phyloP scores from a whole-genome alignment of 2,888 invertebrate genomes.

The Perizoma flavofasciatum region DNA sequence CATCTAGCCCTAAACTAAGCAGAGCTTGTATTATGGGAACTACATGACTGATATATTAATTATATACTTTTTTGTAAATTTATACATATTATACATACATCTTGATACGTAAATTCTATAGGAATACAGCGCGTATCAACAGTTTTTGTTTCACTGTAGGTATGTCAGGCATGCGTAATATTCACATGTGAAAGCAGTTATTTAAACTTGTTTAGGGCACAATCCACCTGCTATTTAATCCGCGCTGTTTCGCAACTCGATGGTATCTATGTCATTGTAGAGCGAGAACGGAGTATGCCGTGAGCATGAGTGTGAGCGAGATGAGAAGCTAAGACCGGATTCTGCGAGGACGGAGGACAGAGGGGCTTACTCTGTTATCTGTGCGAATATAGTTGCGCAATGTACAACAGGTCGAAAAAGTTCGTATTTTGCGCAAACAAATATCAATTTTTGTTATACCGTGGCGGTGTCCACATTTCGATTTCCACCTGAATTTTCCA shows the following conservation, averaged over 20 bases:
- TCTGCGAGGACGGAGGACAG: slow-evolving; percentile 74
- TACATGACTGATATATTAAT: too few relatives aligned
- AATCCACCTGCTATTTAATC: slow-evolving; percentile 84
- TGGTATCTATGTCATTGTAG: slow-evolving; percentile 79
- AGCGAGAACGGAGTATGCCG: slow-evolving; percentile 51
- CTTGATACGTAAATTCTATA: too few relatives aligned
- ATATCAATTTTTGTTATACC: slow-evolving; percentile 39
- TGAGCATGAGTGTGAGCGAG: slow-evolving; percentile 53
- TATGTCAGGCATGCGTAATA: slow-evolving; percentile 54
- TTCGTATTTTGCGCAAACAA: slow-evolving; percentile 56
- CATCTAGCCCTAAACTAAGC: too few relatives aligned
- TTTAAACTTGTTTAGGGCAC: slow-evolving; percentile 79
- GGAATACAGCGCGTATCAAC: too few relatives aligned
- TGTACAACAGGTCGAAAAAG: slow-evolving; percentile 74
- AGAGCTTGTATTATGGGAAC: too few relatives aligned
- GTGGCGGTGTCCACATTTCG: slow-evolving; percentile 30
- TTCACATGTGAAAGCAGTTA: slow-evolving; percentile 79
- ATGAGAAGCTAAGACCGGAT: slow-evolving; percentile 61
- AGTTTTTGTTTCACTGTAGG: slow-evolving; percentile 34
- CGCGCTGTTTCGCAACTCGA: slow-evolving; percentile 81
- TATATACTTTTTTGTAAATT: too few relatives aligned
- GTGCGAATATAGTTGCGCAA: slow-evolving; percentile 82
- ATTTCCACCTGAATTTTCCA: slow-evolving; percentile 44
- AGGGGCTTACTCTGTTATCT: slow-evolving; percentile 76
- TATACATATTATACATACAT: too few relatives aligned